These are phyloP conservation scores for Loris lydekkerianus DNA, from an alignment of 2,797 vertebrate genomes.

Conservation along the genomic window DNA sequence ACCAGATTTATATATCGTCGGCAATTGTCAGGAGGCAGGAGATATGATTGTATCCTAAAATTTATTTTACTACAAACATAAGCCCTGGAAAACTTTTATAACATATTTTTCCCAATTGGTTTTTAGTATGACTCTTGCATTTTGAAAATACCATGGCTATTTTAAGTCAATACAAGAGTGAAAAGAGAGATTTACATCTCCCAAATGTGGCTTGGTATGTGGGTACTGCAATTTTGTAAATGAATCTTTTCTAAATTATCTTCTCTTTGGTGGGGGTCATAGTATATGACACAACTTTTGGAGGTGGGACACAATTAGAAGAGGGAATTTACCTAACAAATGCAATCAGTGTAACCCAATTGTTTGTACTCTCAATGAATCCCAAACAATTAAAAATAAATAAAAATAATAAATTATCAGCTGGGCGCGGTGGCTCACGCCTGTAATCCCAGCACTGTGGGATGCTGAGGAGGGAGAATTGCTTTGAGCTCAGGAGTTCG, in stretches of 20 bases:
- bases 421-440: no score
- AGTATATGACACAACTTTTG: no score
- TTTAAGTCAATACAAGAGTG: conserved; percentile 47
- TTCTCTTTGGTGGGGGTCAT: no score
- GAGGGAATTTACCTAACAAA: no score
- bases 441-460: no score
- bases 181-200: conserved; percentile 64
- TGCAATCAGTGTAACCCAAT: no score
- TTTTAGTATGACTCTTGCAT: conserved; percentile 55
- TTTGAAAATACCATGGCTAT: conserved; percentile 63
- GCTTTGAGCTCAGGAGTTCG: no score
- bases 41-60: conserved; percentile 61
- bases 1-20: conserved; percentile 44
- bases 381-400: no score
- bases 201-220: background rate
- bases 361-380: no score
- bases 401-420: no score
- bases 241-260: background rate
- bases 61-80: conserved; percentile 72
- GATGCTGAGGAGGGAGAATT: no score
- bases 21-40: conserved; percentile 64
- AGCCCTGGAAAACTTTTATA: conserved; percentile 61
- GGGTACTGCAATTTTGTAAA: background rate
- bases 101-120: conserved; percentile 61
- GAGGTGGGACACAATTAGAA: no score